phyloP scores from a whole-genome alignment of 2,888 invertebrate species.

The Pomacea canaliculata region DNA sequence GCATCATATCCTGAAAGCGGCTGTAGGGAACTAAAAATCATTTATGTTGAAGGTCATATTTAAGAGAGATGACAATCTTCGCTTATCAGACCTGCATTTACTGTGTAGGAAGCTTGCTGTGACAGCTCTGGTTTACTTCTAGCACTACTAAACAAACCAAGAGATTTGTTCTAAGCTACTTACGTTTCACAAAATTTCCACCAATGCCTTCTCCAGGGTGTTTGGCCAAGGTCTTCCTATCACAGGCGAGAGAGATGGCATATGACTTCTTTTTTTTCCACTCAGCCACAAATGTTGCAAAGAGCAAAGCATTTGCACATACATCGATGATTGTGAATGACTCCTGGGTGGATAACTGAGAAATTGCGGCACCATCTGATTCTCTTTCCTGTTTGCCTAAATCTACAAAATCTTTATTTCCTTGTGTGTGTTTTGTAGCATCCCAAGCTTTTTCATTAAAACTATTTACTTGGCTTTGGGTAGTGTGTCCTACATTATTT shows the following conservation, averaged over 20 bases:
- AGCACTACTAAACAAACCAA: too few species aligned
- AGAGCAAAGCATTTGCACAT: slow-evolving; percentile 57
- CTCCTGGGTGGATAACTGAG: slow-evolving; percentile 38
- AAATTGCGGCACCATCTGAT: neutral
- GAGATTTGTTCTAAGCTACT: slow-evolving; percentile 20
- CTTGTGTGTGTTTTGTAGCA: too few species aligned
- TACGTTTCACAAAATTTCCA: slow-evolving; percentile 57
- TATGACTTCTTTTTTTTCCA: slow-evolving; percentile 60
- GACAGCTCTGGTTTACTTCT: too few species aligned
- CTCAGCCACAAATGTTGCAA: slow-evolving; percentile 64
- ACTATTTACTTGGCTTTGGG: too few species aligned
- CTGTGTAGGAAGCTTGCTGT: too few species aligned
- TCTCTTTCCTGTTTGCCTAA: neutral
- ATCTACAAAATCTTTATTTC: neutral
- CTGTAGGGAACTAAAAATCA: too few species aligned
- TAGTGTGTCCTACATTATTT: too few species aligned
- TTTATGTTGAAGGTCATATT: too few species aligned
- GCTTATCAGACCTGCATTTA: too few species aligned
- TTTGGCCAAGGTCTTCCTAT: slow-evolving; percentile 40
- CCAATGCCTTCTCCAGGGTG: slow-evolving; percentile 51
- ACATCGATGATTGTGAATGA: slow-evolving; percentile 68
- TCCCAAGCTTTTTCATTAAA: too few species aligned
- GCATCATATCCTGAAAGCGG: too few species aligned
- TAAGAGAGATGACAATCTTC: too few species aligned
- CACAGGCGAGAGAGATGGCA: slow-evolving; percentile 68